Percentiles rank a stretch among this genome's conserved stretches.
Evolutionary conservation across 1,140 invertebrate species (phyloP).

Genomic region (Dufourea novaeangliae): DNA sequence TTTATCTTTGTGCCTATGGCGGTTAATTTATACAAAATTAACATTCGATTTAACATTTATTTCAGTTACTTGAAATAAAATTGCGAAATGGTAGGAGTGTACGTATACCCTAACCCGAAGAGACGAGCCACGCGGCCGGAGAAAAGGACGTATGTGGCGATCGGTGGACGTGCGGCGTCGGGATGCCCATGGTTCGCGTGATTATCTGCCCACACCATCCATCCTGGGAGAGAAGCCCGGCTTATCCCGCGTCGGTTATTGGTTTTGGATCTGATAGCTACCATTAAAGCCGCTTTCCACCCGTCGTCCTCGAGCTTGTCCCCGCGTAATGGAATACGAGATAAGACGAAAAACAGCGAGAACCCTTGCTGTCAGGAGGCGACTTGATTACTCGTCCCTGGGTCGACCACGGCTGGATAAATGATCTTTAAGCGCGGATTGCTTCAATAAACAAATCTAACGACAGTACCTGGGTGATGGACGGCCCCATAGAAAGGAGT

Average conservation of each 20-base stretch:
- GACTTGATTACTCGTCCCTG: constrained; percentile 51
- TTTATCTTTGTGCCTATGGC: too few species aligned
- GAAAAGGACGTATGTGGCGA: constrained; percentile 40
- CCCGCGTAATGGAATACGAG: constrained; percentile 54
- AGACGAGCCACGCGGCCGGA: constrained; percentile 23
- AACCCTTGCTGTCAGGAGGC: constrained; percentile 26
- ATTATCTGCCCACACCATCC: constrained; percentile 65
- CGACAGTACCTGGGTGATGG: neutral
- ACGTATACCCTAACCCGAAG: too few species aligned
- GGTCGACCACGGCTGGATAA: constrained; percentile 26
- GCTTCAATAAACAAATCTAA: constrained; percentile 22
- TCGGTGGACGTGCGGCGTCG: constrained; percentile 50
- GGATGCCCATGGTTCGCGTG: constrained; percentile 51
- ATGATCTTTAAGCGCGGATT: constrained; percentile 40
- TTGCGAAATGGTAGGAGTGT: too few species aligned
- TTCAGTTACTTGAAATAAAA: too few species aligned
- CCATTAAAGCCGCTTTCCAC: constrained; percentile 63
- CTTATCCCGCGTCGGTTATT: constrained; percentile 66
- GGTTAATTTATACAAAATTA: too few species aligned
- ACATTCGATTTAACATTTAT: too few species aligned
- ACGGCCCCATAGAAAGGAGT: neutral
- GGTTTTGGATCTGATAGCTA: constrained; percentile 67
- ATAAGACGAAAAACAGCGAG: constrained; percentile 58
- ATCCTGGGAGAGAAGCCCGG: constrained; percentile 15
- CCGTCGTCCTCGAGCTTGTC: constrained; percentile 50